Evolutionary conservation across 2,113 vertebrate species (phyloP).

Genomic region (Scolopax mira): DNA sequence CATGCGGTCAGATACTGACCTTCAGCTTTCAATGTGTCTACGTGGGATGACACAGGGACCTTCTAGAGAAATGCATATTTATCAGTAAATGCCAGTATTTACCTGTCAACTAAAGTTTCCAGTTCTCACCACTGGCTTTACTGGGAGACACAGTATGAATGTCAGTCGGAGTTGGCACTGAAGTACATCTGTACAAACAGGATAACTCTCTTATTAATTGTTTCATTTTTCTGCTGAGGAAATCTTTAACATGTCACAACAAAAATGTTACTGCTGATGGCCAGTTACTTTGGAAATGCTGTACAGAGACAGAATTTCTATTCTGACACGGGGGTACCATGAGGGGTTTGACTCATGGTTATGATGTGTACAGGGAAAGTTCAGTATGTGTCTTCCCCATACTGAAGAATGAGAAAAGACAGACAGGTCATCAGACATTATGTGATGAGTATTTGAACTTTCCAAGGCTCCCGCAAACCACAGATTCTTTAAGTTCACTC

Average conservation of each 20-base stretch:
- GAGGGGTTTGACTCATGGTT: neutral
- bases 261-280: neutral
- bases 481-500: neutral
- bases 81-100: neutral
- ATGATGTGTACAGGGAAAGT: neutral
- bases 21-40: neutral
- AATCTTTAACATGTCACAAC: neutral
- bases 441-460: neutral
- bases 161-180: neutral
- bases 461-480: neutral
- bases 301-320: neutral
- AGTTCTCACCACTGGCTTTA: neutral
- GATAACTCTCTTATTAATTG: neutral
- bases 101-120: neutral
- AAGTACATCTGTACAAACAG: neutral
- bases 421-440: accelerated
- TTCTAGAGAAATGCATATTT: neutral
- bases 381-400: neutral
- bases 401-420: neutral
- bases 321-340: neutral
- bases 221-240: neutral
- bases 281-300: neutral
- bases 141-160: neutral
- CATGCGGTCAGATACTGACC: neutral
- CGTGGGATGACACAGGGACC: neutral